Evolutionary conservation across 2,797 vertebrate genomes (phyloP).

Genomic region (Clarias laeviceps): DNA sequence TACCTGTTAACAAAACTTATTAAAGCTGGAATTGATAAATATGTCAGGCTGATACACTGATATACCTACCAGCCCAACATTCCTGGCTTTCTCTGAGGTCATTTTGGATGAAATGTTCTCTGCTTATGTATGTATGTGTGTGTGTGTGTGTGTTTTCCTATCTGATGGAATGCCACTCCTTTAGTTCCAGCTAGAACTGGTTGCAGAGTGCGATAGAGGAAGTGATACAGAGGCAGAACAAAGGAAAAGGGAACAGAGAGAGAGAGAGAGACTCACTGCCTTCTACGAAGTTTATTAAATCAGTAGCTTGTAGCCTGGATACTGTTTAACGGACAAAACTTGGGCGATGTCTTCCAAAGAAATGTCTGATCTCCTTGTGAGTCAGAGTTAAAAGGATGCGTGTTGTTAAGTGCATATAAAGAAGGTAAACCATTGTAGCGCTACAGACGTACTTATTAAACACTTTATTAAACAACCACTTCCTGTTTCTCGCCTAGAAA

Average conservation of each 20-base stretch:
- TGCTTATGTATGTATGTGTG: slow-evolving; percentile 34
- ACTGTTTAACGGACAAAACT: slow-evolving; percentile 14
- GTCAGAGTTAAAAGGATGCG: not conserved
- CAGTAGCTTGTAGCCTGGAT: not conserved
- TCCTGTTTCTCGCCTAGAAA: slow-evolving; percentile 1
- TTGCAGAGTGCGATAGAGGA: slow-evolving; percentile 66
- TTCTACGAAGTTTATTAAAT: not conserved
- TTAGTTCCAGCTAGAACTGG: slow-evolving; percentile 68
- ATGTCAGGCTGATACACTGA: slow-evolving; percentile 61
- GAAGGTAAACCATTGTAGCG: not conserved
- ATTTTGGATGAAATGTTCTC: not conserved
- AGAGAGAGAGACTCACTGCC: not conserved
- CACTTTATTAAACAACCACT: slow-evolving; percentile 1
- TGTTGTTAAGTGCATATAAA: not conserved
- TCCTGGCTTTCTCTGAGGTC: slow-evolving; percentile 71
- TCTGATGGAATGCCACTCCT: slow-evolving; percentile 33
- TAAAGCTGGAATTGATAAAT: slow-evolving; percentile 58
- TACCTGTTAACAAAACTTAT: not conserved
- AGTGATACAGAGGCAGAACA: slow-evolving; percentile 57
- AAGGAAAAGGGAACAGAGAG: slow-evolving; percentile 12
- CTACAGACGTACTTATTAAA: not conserved
- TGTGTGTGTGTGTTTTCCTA: slow-evolving; percentile 50
- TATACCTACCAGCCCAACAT: slow-evolving; percentile 65
- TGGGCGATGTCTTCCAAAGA: not conserved
- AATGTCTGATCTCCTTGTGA: not conserved